A percentile compares a stretch with the other conserved stretches of the same genome.
phyloP scores from a whole-genome alignment of 2,113 vertebrate genomes.

The Sinocyclocheilus maitianheensis region DNA sequence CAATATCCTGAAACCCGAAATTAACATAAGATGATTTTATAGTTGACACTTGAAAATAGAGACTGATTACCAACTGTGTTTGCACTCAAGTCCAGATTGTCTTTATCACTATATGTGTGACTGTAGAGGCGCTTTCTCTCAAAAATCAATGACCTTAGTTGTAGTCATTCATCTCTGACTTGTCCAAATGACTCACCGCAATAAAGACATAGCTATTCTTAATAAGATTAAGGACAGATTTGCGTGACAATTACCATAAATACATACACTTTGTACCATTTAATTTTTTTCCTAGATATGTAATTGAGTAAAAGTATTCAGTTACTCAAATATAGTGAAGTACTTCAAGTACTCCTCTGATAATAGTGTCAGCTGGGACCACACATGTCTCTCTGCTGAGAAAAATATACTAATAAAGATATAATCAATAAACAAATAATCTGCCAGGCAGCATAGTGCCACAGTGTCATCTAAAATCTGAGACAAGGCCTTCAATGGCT shows the following conservation, averaged over 20 bases:
- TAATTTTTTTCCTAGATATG: not conserved
- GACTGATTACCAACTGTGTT: not conserved
- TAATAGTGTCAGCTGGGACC: not conserved
- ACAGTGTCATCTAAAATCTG: not conserved
- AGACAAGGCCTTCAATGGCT: conserved; percentile 18
- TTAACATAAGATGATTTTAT: too few relatives aligned
- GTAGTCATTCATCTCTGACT: not conserved
- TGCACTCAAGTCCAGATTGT: not conserved
- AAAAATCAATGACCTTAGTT: not conserved
- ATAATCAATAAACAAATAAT: not conserved
- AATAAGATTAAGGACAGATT: not conserved
- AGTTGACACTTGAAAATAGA: not conserved
- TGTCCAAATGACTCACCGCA: not conserved
- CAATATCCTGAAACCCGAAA: too few relatives aligned
- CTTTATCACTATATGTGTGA: not conserved
- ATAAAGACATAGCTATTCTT: not conserved
- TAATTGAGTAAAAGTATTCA: not conserved
- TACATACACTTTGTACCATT: not conserved
- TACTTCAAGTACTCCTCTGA: not conserved
- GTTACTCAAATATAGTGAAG: not conserved
- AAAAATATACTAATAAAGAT: not conserved
- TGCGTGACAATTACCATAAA: not conserved
- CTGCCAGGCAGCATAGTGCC: not conserved
- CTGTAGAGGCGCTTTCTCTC: too few relatives aligned
- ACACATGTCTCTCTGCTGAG: not conserved